Evolutionary conservation across 2,113 vertebrate species (phyloP), one percentile per base, ranked within the genome.

Genomic region (Atlantisia rogersi): DNA sequence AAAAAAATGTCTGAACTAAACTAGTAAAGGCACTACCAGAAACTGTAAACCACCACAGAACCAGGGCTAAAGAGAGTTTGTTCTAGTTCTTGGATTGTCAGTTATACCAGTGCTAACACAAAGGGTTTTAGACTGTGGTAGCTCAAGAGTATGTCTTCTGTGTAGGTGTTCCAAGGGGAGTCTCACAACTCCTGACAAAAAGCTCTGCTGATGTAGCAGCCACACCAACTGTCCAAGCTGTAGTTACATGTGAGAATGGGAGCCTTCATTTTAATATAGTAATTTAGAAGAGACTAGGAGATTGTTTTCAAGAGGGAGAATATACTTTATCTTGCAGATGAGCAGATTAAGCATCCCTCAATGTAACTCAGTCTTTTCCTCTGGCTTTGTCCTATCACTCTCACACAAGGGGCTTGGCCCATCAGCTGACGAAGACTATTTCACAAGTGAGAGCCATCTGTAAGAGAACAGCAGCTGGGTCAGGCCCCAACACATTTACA

Each of bases 391-490:
- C 9, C 1, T 60, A 1, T 21, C 7, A 9, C 31, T 77, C 21
- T 86, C 55, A 52, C 0, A 1, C 35, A 56, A 29, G 11, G 6
- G 5, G 10, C 8, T 52, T 88, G n/a, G 39, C 63, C n/a, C 16
- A 42, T 39, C 42, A 85, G 64, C 52, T 86, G 63, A 59, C 52
- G 35, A 74, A 56, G 26, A 63, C 16, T 74, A 39, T 32, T 68
- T 55, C 8, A 35, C 56, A 80, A 90, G 12, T 42, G 63, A 89
- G 69, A 85, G 28, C 6, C 84, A 6, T 44, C 18, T 1, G 1
- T 69, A 31, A 76, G 11, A 82, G 44, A 94, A 26, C 11, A 92
- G 53, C 65, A 86, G n/a, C 58, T 82, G 76, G 58, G 58, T 60
- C 73, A 87, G 73, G 17, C 24, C 37, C 25, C 62, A 63, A 46